phyloP scores from a whole-genome alignment of 2,888 invertebrate species.

The Hydriomena furcata region DNA sequence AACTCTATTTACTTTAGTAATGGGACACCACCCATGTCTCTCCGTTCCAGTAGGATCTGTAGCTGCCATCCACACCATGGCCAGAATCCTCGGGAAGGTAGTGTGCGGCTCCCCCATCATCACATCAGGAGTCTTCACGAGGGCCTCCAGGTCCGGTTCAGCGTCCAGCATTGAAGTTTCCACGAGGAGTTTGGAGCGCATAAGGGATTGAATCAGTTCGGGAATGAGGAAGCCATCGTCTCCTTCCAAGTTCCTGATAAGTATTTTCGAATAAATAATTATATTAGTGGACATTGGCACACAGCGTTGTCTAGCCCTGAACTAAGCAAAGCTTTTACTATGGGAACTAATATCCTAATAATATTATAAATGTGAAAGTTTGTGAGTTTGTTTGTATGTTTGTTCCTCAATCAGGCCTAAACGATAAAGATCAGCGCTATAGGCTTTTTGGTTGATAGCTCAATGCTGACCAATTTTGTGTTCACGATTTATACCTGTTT shows the following conservation, averaged over 20 bases:
- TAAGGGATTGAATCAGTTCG: conserved; percentile 55
- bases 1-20: conserved; percentile 45
- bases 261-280: too few relatives aligned
- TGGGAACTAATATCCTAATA: too few relatives aligned
- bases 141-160: conserved; percentile 63
- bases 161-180: conserved; percentile 62
- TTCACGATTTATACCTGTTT: too few relatives aligned
- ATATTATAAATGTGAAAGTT: too few relatives aligned
- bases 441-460: too few relatives aligned
- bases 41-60: conserved; percentile 58
- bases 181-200: conserved; percentile 58
- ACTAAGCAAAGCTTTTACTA: too few relatives aligned
- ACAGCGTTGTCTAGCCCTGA: too few relatives aligned
- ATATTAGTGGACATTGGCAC: too few relatives aligned
- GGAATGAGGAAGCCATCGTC: conserved; percentile 58
- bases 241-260: conserved; percentile 62
- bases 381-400: too few relatives aligned
- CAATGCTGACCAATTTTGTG: too few relatives aligned
- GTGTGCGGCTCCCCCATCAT: conserved; percentile 70
- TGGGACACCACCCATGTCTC: conserved; percentile 65
- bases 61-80: conserved; percentile 62
- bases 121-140: conserved; percentile 62
- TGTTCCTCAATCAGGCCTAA: too few relatives aligned
- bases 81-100: conserved; percentile 66
- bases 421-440: too few relatives aligned